These are phyloP conservation scores for Crambe crambe DNA, from an alignment of 37 sponge, comb jelly and placozoan genomes.

Conservation along the genomic window DNA sequence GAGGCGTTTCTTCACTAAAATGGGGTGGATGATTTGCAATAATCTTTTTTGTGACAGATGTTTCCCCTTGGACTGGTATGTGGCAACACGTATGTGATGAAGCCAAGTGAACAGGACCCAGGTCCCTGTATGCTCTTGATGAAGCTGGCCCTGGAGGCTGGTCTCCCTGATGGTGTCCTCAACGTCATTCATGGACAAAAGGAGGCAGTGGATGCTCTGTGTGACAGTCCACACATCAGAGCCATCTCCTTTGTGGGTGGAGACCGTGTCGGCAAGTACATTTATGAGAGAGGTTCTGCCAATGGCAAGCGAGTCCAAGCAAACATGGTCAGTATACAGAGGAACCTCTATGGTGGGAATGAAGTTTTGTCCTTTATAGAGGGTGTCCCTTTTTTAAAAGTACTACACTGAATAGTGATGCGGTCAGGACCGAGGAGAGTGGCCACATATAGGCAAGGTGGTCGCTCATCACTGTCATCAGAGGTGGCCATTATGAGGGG, in stretches of 20 bases:
- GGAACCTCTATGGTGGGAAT: not conserved
- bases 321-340: constrained; percentile 80
- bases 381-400: no score
- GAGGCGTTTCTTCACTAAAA: no score
- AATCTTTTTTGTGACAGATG: constrained; percentile 68
- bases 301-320: constrained; percentile 99
- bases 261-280: constrained; percentile 88
- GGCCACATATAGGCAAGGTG: no score
- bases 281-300: constrained; percentile 90
- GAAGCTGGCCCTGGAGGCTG: constrained; percentile 91
- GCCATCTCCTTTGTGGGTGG: constrained; percentile 98
- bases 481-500: no score
- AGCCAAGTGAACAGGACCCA: constrained; percentile 97
- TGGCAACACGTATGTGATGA: constrained; percentile 96
- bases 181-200: constrained; percentile 96
- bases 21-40: no score
- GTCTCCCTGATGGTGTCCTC: constrained; percentile 93
- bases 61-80: constrained; percentile 94
- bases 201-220: constrained; percentile 85
- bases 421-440: no score
- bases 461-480: no score
- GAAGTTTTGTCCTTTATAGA: no score
- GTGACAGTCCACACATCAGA: constrained; percentile 86
- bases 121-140: constrained; percentile 86
- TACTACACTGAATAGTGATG: no score